phyloP scores from a whole-genome alignment of 2,797 vertebrate genomes.

The Bufotes viridis region DNA sequence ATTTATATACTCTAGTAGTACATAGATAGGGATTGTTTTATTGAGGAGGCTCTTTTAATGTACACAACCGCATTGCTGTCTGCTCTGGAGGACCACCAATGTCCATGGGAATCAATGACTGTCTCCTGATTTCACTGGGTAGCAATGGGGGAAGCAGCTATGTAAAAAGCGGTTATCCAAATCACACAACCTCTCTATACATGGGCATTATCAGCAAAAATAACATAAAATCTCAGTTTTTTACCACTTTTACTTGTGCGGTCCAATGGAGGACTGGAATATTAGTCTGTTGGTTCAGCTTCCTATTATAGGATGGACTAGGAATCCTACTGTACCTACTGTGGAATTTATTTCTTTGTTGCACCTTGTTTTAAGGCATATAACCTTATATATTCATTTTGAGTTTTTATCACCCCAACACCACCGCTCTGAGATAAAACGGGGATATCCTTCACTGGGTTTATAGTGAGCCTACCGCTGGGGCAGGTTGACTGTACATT shows the following conservation, averaged over 20 bases:
- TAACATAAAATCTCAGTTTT: neutral
- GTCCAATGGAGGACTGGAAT: neutral
- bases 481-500: too few relatives aligned
- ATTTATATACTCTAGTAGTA: neutral
- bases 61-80: neutral
- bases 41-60: neutral
- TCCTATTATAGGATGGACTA: neutral
- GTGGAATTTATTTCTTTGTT: neutral
- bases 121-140: neutral
- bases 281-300: neutral
- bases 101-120: neutral
- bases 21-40: neutral
- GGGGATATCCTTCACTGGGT: too few relatives aligned
- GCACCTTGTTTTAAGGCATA: neutral
- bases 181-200: neutral
- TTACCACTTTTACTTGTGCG: neutral
- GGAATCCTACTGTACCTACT: neutral
- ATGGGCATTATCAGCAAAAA: conserved; percentile 19
- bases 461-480: too few relatives aligned
- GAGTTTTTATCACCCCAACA: neutral
- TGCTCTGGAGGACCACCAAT: neutral
- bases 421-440: too few relatives aligned
- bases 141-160: neutral
- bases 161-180: neutral
- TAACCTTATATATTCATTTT: neutral